Evolutionary conservation across 2,888 invertebrate species (phyloP).

Genomic region (Ophioninae sp.): DNA sequence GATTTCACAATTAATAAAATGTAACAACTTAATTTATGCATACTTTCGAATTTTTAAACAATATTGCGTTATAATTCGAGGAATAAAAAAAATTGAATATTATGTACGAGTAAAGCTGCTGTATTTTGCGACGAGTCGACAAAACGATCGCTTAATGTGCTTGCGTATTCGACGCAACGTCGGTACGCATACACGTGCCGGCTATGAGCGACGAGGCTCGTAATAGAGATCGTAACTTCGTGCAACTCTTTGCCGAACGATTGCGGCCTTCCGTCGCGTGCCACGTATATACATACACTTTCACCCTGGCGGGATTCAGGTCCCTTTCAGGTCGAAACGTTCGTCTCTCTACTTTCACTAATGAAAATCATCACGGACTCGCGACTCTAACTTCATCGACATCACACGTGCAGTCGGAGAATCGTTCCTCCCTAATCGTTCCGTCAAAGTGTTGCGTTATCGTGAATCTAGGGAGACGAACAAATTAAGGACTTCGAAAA

Average conservation of each 20-base stretch:
- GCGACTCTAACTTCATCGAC: conserved; percentile 45
- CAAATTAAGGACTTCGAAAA: background rate
- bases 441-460: background rate
- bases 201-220: conserved; percentile 52
- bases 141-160: conserved; percentile 13
- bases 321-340: conserved; percentile 51
- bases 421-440: conserved; percentile 10
- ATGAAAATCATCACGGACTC: conserved; percentile 70
- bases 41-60: no score
- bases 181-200: conserved; percentile 19
- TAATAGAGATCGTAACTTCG: conserved; percentile 61
- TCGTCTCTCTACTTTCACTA: conserved; percentile 75
- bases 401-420: conserved; percentile 26
- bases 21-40: background rate
- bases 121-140: conserved; percentile 9
- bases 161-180: conserved; percentile 51
- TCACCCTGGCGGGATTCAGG: conserved; percentile 59
- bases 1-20: background rate
- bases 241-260: conserved; percentile 56
- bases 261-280: conserved; percentile 64
- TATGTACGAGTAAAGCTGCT: background rate
- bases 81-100: background rate
- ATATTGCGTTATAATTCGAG: background rate
- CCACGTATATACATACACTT: conserved; percentile 61
- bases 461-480: background rate